phyloP scores from a whole-genome alignment of 64 coral and sea anemone genomes.

The Stylophora pistillata region DNA sequence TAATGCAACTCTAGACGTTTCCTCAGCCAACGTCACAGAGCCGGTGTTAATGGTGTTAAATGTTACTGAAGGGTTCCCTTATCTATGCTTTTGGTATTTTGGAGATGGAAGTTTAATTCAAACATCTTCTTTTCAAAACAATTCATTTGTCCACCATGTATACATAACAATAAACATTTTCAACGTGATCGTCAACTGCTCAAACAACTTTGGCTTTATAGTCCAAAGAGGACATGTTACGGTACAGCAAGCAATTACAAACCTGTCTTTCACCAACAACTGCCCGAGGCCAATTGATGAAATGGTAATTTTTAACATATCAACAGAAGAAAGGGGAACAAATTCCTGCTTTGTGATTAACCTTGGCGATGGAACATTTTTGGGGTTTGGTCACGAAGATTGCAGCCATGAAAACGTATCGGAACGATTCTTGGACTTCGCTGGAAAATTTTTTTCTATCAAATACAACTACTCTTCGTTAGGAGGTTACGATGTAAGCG shows the following conservation, averaged over 20 bases:
- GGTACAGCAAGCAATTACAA: constrained; percentile 48
- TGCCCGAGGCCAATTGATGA: constrained; percentile 30
- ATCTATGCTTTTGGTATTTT: constrained; percentile 47
- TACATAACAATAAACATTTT: constrained; percentile 33
- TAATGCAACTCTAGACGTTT: constrained; percentile 25
- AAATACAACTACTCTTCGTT: constrained; percentile 39
- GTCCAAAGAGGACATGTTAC: neutral
- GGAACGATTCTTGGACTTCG: constrained; percentile 3
- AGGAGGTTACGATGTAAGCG: constrained; percentile 41
- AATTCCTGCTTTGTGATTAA: constrained; percentile 63
- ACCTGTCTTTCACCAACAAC: constrained; percentile 21
- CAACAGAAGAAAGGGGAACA: constrained; percentile 40
- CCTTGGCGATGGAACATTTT: constrained; percentile 58
- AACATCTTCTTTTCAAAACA: constrained; percentile 39
- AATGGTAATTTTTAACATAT: constrained; percentile 36
- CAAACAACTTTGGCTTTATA: constrained; percentile 48
- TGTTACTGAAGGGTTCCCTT: constrained; percentile 52
- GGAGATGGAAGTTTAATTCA: constrained; percentile 48
- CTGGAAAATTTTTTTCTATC: neutral
- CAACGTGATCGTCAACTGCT: constrained; percentile 38
- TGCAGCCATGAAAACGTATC: constrained; percentile 10
- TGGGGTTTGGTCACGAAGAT: constrained; percentile 30
- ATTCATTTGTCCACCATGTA: constrained; percentile 17
- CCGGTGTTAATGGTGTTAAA: constrained; percentile 40
- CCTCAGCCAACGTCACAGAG: constrained; percentile 37